A percentile compares a stretch with the other conserved stretches of the same genome.
These are phyloP conservation scores for Otolemur garnettii DNA, from an alignment of 2,113 vertebrate genomes.

Conservation along the genomic window DNA sequence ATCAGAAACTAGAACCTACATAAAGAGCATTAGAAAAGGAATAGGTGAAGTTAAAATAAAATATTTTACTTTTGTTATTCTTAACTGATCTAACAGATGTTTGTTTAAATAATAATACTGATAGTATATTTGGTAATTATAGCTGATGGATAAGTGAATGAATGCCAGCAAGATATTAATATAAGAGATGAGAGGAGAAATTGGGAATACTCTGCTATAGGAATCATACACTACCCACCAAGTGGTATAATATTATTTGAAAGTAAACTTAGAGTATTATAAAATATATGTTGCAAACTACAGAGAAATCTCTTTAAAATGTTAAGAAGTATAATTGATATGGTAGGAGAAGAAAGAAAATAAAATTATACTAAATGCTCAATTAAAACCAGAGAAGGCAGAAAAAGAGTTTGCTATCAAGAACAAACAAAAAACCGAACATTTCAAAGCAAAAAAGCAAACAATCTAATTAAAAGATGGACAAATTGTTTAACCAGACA, in stretches of 20 bases:
- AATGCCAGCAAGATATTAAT: not conserved
- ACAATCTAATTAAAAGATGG: no score
- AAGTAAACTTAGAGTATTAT: not conserved
- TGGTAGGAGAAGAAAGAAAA: not conserved
- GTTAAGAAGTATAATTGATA: not conserved
- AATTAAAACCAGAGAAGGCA: not conserved
- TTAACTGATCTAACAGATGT: not conserved
- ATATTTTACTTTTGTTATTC: not conserved
- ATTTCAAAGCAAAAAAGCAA: no score
- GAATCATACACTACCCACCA: not conserved
- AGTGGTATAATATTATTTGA: not conserved
- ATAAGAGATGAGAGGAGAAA: not conserved
- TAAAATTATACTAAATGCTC: not conserved
- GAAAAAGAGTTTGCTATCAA: not conserved
- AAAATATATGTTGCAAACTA: not conserved
- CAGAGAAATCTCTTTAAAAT: not conserved
- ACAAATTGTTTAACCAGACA: no score
- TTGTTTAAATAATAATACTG: not conserved
- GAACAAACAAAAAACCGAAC: no score
- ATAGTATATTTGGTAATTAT: not conserved
- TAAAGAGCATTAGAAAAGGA: not conserved
- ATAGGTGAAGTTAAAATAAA: not conserved
- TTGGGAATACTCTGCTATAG: not conserved
- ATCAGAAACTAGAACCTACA: not conserved
- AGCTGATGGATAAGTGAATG: not conserved